Base-by-base conservation (phyloP, 2,113 vertebrate genomes). In the Fulica atra region DNA sequence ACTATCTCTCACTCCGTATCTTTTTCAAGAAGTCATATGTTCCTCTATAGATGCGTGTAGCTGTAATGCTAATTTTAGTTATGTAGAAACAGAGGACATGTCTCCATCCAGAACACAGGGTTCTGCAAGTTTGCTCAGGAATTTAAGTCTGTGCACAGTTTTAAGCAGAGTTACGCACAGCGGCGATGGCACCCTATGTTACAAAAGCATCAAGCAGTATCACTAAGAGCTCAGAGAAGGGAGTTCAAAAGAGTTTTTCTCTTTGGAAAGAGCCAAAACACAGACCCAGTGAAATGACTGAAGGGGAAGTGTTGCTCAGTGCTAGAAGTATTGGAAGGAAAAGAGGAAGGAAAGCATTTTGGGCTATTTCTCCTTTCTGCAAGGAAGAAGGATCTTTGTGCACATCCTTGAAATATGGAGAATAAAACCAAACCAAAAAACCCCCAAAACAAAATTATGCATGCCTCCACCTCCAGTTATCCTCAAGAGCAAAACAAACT, bases 251-350 rank as follows among this genome's bases (percentile, higher is more conserved):
- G n/a, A n/a, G n/a, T n/a, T n/a, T n/a, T n/a, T n/a, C n/a, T n/a
- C n/a, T 5, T 79, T 53, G 46, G 79, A 78, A 92, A 81, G 11
- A 73, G 70, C 46, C 36, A 66, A 57, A 88, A 66, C 14, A 20
- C 0, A 0, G 60, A 56, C n/a, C n/a, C 26, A 68, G 26, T 14
- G 11, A 44, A 79, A 48, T 1, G 5, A 63, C n/a, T 71, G n/a
- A 80, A 89, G 33, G 7, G 20, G 24, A 91, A 63, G 7, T 11
- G 46, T 44, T 51, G 33, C 33, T 91, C 81, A 48, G 20, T 16
- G 3, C 44, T 77, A 38, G 20, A 76, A 91, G 16, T 86, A 35
- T 4, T 57, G 29, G 11, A 60, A 78, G 13, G 66, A 51, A 89
- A 26, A 11, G 54, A 78, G 13, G 66, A 51, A 89, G 13, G 17